A percentile compares a stretch with the other conserved stretches of the same genome.
phyloP scores from a whole-genome alignment of 2,113 vertebrate genomes.

The Gasterosteus nipponicus region DNA sequence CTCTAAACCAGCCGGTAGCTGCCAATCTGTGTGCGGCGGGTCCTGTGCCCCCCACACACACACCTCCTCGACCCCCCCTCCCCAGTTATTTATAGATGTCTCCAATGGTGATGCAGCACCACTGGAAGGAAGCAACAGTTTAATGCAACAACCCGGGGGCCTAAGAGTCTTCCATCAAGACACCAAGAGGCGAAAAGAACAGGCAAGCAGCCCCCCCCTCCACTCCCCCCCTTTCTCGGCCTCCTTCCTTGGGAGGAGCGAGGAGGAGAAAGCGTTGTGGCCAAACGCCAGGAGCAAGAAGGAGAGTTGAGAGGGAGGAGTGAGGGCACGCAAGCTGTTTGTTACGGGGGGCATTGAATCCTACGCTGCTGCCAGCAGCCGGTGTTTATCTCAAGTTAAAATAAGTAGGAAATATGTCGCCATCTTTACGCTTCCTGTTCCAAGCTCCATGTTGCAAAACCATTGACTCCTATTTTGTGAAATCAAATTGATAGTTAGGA shows the following conservation, averaged over 20 bases:
- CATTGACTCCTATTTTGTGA: background rate
- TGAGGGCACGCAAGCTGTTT: constrained; percentile 38
- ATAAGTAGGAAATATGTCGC: background rate
- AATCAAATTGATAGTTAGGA: background rate
- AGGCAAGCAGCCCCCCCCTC: constrained; percentile 32
- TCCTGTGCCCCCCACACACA: constrained; percentile 12
- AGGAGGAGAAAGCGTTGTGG: constrained; percentile 38
- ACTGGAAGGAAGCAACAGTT: constrained; percentile 69
- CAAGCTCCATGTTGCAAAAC: background rate
- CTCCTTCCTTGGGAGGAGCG: constrained; percentile 37
- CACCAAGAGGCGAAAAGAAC: constrained; percentile 14
- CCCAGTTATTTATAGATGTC: constrained; percentile 73
- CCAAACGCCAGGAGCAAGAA: constrained; percentile 37
- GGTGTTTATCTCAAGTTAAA: background rate
- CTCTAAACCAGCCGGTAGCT: constrained; percentile 44
- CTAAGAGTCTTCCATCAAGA: constrained; percentile 65
- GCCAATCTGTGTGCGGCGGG: constrained; percentile 52
- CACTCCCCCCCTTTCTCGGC: background rate
- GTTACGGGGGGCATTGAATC: constrained; percentile 28
- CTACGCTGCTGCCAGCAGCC: constrained; percentile 23
- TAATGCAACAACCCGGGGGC: constrained; percentile 64
- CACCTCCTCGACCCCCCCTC: constrained; percentile 20
- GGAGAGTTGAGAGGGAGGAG: constrained; percentile 27
- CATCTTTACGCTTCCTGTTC: background rate
- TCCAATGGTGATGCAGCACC: constrained; percentile 66